Percentiles rank a stretch among this genome's conserved stretches.
These are phyloP conservation scores for Enoplosus armatus DNA, from an alignment of 2,797 vertebrate genomes.

Conservation along the genomic window DNA sequence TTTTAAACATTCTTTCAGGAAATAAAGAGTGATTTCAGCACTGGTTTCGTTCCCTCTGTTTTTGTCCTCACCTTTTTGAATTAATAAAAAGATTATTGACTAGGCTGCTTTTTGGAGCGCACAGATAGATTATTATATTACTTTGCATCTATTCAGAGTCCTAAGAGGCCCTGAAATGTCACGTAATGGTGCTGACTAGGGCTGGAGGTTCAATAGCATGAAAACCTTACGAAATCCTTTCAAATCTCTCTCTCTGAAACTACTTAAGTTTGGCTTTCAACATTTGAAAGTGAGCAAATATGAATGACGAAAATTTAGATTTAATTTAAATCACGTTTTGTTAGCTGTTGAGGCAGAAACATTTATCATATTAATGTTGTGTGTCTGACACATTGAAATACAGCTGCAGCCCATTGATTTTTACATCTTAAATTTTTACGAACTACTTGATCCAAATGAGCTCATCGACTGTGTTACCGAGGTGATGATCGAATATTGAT, in stretches of 20 bases:
- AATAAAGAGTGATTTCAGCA: conserved; percentile 10
- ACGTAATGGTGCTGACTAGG: background rate
- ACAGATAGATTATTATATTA: background rate
- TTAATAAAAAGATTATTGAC: background rate
- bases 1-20: background rate
- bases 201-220: background rate
- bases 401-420: background rate
- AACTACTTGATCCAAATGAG: background rate
- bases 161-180: background rate
- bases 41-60: background rate
- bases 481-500: background rate
- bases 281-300: background rate
- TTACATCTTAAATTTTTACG: background rate
- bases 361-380: no score
- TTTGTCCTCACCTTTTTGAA: background rate
- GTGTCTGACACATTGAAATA: background rate
- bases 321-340: background rate
- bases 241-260: background rate
- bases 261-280: background rate
- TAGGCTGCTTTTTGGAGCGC: conserved; percentile 4
- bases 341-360: background rate
- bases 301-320: background rate
- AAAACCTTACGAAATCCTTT: background rate
- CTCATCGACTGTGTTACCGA: no score
- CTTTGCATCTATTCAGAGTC: conserved; percentile 1